A percentile compares a stretch with the other conserved stretches of the same genome.
Evolutionary conservation across 2,888 invertebrate species (phyloP).

Genomic region (Agrenia bidenticulata): DNA sequence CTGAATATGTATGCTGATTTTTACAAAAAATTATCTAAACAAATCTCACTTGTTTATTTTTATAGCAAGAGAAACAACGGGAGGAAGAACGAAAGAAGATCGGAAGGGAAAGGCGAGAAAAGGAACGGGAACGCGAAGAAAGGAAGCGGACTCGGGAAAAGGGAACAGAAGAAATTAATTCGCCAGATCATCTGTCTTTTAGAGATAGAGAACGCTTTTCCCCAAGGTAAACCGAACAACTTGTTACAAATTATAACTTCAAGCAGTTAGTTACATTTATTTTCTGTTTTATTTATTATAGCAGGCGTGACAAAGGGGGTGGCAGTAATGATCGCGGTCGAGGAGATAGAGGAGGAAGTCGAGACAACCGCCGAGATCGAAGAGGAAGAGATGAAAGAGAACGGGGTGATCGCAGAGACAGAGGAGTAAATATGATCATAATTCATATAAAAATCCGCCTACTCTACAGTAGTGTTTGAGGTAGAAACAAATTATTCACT

Average conservation of each 20-base stretch:
- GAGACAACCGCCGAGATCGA: slow-evolving; percentile 32
- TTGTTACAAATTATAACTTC: too few relatives aligned
- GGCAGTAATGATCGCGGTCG: slow-evolving; percentile 20
- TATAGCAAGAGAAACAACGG: slow-evolving; percentile 70
- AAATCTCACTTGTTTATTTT: slow-evolving; percentile 20
- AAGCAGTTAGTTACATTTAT: too few relatives aligned
- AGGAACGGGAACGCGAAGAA: slow-evolving; percentile 57
- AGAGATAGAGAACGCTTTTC: slow-evolving; percentile 29
- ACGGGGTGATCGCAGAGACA: slow-evolving; percentile 28
- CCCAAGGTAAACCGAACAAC: slow-evolving; percentile 18
- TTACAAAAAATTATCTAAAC: background rate
- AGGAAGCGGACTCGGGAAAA: slow-evolving; percentile 55
- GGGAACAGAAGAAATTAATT: slow-evolving; percentile 54
- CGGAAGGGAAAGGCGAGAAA: slow-evolving; percentile 54
- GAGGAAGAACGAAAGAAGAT: slow-evolving; percentile 62
- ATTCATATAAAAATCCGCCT: background rate
- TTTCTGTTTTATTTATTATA: background rate
- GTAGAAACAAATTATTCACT: background rate
- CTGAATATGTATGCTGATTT: too few relatives aligned
- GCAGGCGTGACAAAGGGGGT: slow-evolving; percentile 38
- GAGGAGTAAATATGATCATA: too few relatives aligned
- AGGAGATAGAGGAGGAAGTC: slow-evolving; percentile 14
- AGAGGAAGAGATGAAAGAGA: slow-evolving; percentile 27
- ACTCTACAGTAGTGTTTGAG: background rate
- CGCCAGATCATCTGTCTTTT: slow-evolving; percentile 51